Base-by-base conservation (phyloP, 2,797 vertebrate species). In the Helostoma temminkii region DNA sequence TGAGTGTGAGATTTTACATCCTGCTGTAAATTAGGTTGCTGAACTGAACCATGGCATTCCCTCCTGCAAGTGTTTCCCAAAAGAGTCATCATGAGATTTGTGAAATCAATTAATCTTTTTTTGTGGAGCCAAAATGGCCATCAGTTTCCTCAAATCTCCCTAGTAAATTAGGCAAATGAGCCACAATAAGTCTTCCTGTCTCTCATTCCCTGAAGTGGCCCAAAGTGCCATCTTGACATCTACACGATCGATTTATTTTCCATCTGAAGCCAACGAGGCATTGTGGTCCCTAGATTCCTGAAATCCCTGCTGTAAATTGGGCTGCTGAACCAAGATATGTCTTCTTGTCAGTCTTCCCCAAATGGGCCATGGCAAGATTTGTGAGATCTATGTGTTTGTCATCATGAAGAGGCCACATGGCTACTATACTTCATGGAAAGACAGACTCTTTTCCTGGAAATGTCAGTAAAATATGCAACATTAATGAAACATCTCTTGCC, bases 21-120 rank as follows among this genome's bases (percentile, higher is more conserved):
- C 70, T 41, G 21, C 42, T 57, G 43, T 55, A 65, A 82, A 67
- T 68, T 61, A 59, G 48, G 34, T 46, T 42, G 67, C 66, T 66
- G 48, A 65, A 52, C 39, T 58, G 48, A 79, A 53, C 45, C 26
- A 10, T 64, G 67, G 11, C 75, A 42, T 78, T 54, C 83, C 76
- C 68, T 50, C 66, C 55, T 89, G 80, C 47, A 76, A 59, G 61
- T 69, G 48, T 46, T 76, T 93, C 78, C 76, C 93, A 15, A 42
- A 78, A 82, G 84, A 58, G 70, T 66, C 84, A 74, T 82, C 59
- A 22, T 53, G 95, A 97, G 90, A 96, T 96, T 89, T 95, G 96
- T 74, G 60, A 76, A 86, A 84, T 81, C 82, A 84, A 75, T 86
- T 85, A 66, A 86, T 88, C 86, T 86, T 71, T 75, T 73, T 37